Conservation (phyloP, 2,113 vertebrate species). For the Gadus macrocephalus region DNA sequence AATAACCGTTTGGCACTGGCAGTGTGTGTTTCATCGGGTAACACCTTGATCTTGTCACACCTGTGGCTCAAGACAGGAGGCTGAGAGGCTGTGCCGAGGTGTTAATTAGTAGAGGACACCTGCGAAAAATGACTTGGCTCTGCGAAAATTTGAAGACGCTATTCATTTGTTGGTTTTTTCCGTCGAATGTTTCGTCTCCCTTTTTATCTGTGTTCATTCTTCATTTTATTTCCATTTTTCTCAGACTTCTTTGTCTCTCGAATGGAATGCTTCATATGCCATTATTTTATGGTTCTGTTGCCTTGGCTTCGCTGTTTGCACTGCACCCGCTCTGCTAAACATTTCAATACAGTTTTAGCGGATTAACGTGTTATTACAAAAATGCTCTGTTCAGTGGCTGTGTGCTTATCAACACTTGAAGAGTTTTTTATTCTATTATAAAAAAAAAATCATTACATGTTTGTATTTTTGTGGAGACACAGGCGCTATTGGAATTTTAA, state of each 20-base stretch:
- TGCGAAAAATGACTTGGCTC: slow-evolving; percentile 8
- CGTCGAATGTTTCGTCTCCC: not conserved
- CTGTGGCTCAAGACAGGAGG: slow-evolving; percentile 45
- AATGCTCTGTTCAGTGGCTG: slow-evolving; percentile 20
- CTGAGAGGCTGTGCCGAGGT: slow-evolving; percentile 61
- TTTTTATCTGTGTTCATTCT: slow-evolving; percentile 13
- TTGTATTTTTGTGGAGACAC: not conserved
- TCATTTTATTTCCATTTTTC: slow-evolving; percentile 18
- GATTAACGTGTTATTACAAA: slow-evolving; percentile 36
- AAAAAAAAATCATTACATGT: not conserved
- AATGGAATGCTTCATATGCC: slow-evolving; percentile 1
- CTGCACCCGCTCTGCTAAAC: slow-evolving; percentile 16
- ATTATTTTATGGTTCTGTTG: slow-evolving; percentile 19
- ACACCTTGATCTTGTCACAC: slow-evolving; percentile 60
- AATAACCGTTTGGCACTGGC: slow-evolving; percentile 57
- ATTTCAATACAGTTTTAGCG: slow-evolving; percentile 25
- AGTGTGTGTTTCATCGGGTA: slow-evolving; percentile 65
- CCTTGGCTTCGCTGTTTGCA: slow-evolving; percentile 12
- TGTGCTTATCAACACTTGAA: slow-evolving; percentile 11
- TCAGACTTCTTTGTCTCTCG: slow-evolving; percentile 14
- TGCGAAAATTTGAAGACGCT: slow-evolving; percentile 34
- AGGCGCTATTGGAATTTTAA: not conserved
- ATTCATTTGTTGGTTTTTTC: not conserved
- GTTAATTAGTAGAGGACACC: slow-evolving; percentile 62
- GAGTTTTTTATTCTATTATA: slow-evolving; percentile 8